Evolutionary conservation across 1,140 invertebrate genomes (phyloP), one percentile per base, ranked within the genome.

Genomic region (Zaprionus kolodkinae): DNA sequence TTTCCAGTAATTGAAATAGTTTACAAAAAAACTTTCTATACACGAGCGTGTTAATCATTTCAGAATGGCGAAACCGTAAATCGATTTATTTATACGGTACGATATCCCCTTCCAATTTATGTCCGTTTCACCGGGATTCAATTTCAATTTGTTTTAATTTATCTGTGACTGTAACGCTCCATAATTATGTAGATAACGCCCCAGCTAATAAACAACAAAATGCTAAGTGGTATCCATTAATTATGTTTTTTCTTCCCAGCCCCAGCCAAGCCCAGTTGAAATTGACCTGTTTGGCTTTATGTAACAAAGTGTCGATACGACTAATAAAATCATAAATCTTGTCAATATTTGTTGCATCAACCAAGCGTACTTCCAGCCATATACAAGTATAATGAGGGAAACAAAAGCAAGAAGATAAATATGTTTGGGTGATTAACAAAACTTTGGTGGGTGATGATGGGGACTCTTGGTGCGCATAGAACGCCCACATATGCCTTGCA

Each of bases 261-360:
- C 65, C 50, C 15, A 43, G 12, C 36, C 55, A 33, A 25, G 45
- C 17, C 64, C 36, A 56, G 57, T 40, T 33, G 35, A 63, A 70
- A 74, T 70, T 76, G 73, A 71, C 73, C 67, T 72, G 67, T 76
- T 76, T 45, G 68, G 36, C 63, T 67, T 87, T 88, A 89, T 84
- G 68, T 88, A 88, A 88, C 85, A 25, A 75, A 61, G 70, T 72
- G 74, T 88, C 85, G 81, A 88, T 87, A 68, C 68, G 68, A 76
- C 84, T 84, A 89, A 69, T 72, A 78, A 89, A 75, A 78, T 76
- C 84, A 88, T 88, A 88, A 88, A 88, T 88, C 84, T 88, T 88
- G 64, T 89, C 80, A 72, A 81, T 89, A 78, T 75, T 89, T 71
- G 66, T 87, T 83, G 84, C 76, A 75, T 60, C 77, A 83, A 76